Conservation (phyloP, 2,888 invertebrate species). For the Geotrupes spiniger region DNA sequence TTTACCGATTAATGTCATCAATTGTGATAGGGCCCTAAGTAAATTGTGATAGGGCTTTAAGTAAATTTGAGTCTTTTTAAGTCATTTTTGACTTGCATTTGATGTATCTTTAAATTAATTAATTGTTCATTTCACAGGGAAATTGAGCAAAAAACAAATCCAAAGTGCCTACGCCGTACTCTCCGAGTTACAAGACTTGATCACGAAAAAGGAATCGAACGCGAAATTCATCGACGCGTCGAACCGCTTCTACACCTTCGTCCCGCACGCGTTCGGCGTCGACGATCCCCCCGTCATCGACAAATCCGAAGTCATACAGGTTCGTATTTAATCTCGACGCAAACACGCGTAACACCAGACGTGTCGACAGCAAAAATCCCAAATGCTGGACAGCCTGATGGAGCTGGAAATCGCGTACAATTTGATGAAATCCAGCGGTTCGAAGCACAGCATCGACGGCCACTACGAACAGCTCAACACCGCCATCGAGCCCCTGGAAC, state of each 20-base stretch:
- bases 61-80: too few relatives aligned
- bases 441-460: slow-evolving; percentile 59
- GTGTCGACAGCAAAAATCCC: slow-evolving; percentile 64
- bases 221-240: slow-evolving; percentile 74
- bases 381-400: slow-evolving; percentile 88
- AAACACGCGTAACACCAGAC: too few relatives aligned
- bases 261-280: slow-evolving; percentile 93
- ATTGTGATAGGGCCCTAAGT: too few relatives aligned
- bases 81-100: too few relatives aligned
- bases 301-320: slow-evolving; percentile 69
- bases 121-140: slow-evolving; percentile 52
- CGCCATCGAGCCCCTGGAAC: slow-evolving; percentile 69
- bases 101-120: too few relatives aligned
- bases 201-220: slow-evolving; percentile 53
- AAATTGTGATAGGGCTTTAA: too few relatives aligned
- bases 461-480: slow-evolving; percentile 88
- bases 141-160: slow-evolving; percentile 88
- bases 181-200: slow-evolving; percentile 62
- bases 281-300: slow-evolving; percentile 79
- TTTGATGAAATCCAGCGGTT: slow-evolving; percentile 66
- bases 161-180: slow-evolving; percentile 81
- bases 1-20: too few relatives aligned
- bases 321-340: slow-evolving; percentile 22
- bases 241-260: slow-evolving; percentile 91
- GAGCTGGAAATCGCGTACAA: slow-evolving; percentile 96